Evolutionary conservation across 2,888 invertebrate genomes (phyloP).

Genomic region (Drosophila meridiana): DNA sequence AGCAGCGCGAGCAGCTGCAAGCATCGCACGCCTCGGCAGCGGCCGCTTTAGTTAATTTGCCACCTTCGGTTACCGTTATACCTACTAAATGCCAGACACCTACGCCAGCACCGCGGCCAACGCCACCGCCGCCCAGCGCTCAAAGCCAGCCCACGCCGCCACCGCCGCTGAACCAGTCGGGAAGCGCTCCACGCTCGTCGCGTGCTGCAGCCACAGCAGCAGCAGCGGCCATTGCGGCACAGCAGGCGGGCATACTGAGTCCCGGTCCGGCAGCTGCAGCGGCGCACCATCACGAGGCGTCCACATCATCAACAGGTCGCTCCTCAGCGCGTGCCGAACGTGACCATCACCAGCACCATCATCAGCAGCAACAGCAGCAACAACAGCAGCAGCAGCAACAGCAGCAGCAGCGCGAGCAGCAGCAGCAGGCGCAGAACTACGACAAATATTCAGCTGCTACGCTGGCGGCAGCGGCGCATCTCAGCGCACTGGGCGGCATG

Average conservation of each 20-base stretch:
- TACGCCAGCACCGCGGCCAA: constrained; percentile 86
- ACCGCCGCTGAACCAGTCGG: constrained; percentile 50
- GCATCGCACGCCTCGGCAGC: constrained; percentile 70
- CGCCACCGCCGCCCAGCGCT: constrained; percentile 82
- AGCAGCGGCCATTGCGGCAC: constrained; percentile 69
- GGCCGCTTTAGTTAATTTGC: constrained; percentile 79
- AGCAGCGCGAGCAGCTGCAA: constrained; percentile 80
- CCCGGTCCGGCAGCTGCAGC: constrained; percentile 66
- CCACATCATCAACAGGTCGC: constrained; percentile 67
- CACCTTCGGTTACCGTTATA: constrained; percentile 83
- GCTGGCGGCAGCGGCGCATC: constrained; percentile 85
- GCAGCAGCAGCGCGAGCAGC: constrained; percentile 75
- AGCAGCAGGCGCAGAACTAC: constrained; percentile 81
- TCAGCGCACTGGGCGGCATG: constrained; percentile 82
- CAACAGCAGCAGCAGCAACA: constrained; percentile 81
- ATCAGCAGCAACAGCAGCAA: constrained; percentile 72
- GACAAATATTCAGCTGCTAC: constrained; percentile 86
- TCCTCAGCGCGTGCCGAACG: constrained; percentile 68
- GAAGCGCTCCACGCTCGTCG: constrained; percentile 78
- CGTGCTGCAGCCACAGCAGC: constrained; percentile 77
- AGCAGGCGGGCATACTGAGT: constrained; percentile 68
- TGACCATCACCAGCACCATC: constrained; percentile 70
- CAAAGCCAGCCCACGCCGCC: constrained; percentile 85
- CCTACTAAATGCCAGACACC: constrained; percentile 84
- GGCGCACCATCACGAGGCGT: constrained; percentile 72